Conservation (phyloP, 2,888 invertebrate species). For the Polyommatus iphigenia region DNA sequence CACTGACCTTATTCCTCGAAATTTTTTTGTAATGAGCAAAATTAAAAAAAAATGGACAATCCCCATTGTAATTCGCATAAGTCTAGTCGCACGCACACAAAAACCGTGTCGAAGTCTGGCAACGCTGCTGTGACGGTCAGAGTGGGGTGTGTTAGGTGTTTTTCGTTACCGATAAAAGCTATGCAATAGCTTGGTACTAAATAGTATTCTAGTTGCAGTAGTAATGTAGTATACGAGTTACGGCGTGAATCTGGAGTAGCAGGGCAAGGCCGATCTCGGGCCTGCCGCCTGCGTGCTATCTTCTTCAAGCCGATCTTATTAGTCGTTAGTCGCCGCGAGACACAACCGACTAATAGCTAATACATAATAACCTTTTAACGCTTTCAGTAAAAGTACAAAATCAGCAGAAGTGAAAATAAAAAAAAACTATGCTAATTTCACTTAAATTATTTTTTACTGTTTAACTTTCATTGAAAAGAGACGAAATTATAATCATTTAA, state of each 20-base stretch:
- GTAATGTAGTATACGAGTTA: constrained; percentile 38
- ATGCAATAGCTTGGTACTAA: neutral
- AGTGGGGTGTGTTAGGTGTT: no score
- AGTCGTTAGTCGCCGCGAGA: neutral
- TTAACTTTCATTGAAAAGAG: neutral
- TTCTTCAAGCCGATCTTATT: constrained; percentile 25
- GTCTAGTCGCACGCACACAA: no score
- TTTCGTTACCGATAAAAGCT: no score
- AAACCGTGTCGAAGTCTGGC: no score
- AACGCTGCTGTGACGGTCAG: no score
- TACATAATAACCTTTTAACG: neutral
- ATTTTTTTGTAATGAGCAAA: no score
- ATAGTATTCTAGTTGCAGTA: constrained; percentile 25
- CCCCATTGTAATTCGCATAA: no score
- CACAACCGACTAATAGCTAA: neutral
- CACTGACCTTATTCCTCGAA: no score
- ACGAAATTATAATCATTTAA: neutral
- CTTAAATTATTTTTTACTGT: neutral
- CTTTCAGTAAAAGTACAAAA: neutral
- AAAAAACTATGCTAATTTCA: neutral
- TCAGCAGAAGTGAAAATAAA: neutral
- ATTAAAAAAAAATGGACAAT: no score
- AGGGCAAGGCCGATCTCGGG: constrained; percentile 38
- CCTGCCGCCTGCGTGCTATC: constrained; percentile 30
- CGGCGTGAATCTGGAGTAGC: constrained; percentile 40